Conservation (phyloP, 2,888 invertebrate genomes). For the Escarpia spicata region DNA sequence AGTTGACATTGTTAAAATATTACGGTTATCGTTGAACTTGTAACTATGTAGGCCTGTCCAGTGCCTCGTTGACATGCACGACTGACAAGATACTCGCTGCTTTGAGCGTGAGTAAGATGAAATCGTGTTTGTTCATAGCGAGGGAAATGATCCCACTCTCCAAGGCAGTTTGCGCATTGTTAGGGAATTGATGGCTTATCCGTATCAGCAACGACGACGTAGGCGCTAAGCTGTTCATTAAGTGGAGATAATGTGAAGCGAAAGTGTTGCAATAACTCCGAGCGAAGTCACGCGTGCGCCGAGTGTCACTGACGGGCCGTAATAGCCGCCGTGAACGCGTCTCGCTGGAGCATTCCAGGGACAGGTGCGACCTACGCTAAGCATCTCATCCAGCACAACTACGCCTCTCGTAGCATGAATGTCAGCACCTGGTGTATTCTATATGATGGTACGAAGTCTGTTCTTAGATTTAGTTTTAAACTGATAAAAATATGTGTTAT, state of each 20-base stretch:
- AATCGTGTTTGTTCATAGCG: neutral
- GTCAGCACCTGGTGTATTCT: neutral
- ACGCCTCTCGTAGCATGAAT: neutral
- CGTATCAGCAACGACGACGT: neutral
- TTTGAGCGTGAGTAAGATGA: neutral
- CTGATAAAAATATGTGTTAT: neutral
- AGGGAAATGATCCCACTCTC: neutral
- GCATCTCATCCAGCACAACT: neutral
- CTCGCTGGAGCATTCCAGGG: neutral
- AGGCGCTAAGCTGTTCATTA: conserved; percentile 3
- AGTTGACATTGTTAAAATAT: neutral
- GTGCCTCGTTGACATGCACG: neutral
- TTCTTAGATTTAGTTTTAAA: neutral
- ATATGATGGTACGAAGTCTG: neutral
- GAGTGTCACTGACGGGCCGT: too few species aligned
- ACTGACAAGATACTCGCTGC: neutral
- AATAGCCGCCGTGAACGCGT: too few species aligned
- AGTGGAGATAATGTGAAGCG: neutral
- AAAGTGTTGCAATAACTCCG: conserved; percentile 3
- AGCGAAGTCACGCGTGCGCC: too few species aligned
- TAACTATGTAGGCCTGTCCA: neutral
- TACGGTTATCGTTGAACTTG: neutral
- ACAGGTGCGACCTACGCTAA: neutral
- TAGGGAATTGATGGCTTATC: neutral
- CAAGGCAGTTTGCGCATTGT: conserved; percentile 9